Base-by-base conservation (phyloP, 2,888 invertebrate genomes). In the Noctua comes region DNA sequence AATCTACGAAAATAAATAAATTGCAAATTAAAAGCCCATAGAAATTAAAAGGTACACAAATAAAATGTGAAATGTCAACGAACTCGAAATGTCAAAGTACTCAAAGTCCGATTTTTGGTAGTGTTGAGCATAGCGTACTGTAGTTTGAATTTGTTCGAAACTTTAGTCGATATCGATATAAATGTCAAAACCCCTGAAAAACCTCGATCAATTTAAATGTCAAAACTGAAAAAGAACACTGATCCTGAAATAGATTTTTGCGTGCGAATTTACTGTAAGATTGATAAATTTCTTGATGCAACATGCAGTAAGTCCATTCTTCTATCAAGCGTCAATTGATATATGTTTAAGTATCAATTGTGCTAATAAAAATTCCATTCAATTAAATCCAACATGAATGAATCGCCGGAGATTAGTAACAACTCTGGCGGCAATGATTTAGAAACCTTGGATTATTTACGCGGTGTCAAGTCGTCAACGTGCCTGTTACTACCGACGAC, bases 391-490 rank as follows among this genome's bases (percentile, higher is more conserved):
- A 85, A 77, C 13, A 96, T 97, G 96, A 93, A 96, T 86, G 95
- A 96, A 66, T 86, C 94, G 79, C 91, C 94, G 21, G 96, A 95
- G 86, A 93, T 90, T 82, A 93, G 90, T 86, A 90, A 83, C 69
- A 92, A 87, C 81, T 92, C 92, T 84, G 93, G 89, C 74, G 92
- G 90, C 31, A 88, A 92, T 59, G 95, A 94, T 85, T 89, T 95
- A 79, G 96, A 96, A 80, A 91, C 95, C 78, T 92, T 95, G 89
- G 96, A 96, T 87, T 97, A 96, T 89, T 93, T 97, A 78, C 95
- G 95, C 57, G 98, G 97, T 80, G 98, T 98, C 84, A 97, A 97
- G 88, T 97, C 97, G 2, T 98, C 98, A 72, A 98, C 97, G 88
- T 98, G 97, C 91, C 97, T 98, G 66, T 94, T 98, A 64, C 92